Evolutionary conservation across 2,888 invertebrate genomes (phyloP), one percentile per base, ranked within the genome.

Genomic region (Cerastis rubricosa): DNA sequence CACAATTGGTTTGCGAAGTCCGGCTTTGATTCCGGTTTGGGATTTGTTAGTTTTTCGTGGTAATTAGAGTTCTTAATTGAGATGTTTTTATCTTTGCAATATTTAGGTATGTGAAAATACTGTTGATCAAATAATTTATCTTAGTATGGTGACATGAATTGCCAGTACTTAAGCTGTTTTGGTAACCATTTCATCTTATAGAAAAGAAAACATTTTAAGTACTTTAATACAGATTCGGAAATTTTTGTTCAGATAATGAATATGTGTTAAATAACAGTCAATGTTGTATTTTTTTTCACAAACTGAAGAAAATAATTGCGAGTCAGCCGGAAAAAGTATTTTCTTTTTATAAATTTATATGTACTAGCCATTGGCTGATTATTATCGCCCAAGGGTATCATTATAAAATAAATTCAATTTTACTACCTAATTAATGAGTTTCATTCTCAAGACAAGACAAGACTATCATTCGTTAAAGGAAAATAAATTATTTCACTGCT

Each of bases 21-120:
- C 71, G 73, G 71, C 25, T 80, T 63, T 71, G 65, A 80, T 85
- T 78, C 71, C 79, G 78, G 80, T 85, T 86, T 80, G 45, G 12
- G 17, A 61, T 80, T 57, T 73, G 70, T 78, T 57, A 71, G 71
- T 83, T 83, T 85, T 86, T 76, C 68, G 49, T 57, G 8, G 57
- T 63, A 17, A 71, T 74, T 80, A 79, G 45, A 22, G 17, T 51
- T 83, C 1, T 29, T 47, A 59, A 83, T 77, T 83, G 68, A 59
- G 51, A 29, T 81, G 49, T 81, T 81, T 51, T 74, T 74, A 3
- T 35, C 0, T 35, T 72, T 71, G 19, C 57, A 14, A 47, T 40
- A 17, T 57, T 25, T 25, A 17, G 7, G 57, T 25, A 25, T 11
- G 17, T 1, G 9, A n/a, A 61, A 49, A 47, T 6, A 25, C 17